Percentiles rank a stretch among this genome's conserved stretches.
Conservation (phyloP, 2,113 vertebrate genomes). For the Aphyosemion australe region DNA sequence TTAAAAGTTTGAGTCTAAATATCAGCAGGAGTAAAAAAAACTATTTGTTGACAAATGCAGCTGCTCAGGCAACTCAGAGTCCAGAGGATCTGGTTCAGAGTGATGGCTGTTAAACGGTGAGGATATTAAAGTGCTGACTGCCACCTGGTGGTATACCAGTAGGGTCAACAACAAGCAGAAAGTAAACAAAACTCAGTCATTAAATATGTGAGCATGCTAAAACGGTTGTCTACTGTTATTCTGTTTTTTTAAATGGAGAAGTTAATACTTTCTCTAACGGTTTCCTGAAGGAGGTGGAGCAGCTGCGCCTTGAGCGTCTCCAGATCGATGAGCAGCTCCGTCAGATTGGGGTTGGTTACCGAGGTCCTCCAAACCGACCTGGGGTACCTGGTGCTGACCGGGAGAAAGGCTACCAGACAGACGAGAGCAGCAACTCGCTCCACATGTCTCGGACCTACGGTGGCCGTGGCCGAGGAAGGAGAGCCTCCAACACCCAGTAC, state of each 20-base stretch:
- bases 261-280: neutral
- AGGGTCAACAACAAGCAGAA: neutral
- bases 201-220: too few relatives aligned
- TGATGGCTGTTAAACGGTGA: neutral
- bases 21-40: neutral
- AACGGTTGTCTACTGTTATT: too few relatives aligned
- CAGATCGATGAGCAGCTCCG: slow-evolving; percentile 93
- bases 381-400: slow-evolving; percentile 66
- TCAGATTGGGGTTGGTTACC: slow-evolving; percentile 88
- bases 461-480: slow-evolving; percentile 83
- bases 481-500: slow-evolving; percentile 79
- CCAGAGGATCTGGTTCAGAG: neutral
- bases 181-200: too few relatives aligned
- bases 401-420: slow-evolving; percentile 84
- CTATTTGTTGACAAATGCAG: neutral
- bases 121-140: slow-evolving; percentile 4
- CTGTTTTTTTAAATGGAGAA: too few relatives aligned
- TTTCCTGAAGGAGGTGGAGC: slow-evolving; percentile 85
- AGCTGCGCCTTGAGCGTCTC: slow-evolving; percentile 87
- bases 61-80: neutral
- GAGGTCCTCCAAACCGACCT: slow-evolving; percentile 70
- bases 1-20: neutral
- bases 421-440: slow-evolving; percentile 86
- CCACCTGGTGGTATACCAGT: slow-evolving; percentile 31
- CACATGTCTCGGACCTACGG: slow-evolving; percentile 86